Evolutionary conservation across 2,113 vertebrate species (phyloP).

Genomic region (human): GRCh38 chr2:95049501-95050000

Average conservation of each 20-base stretch:
- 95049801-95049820: not conserved
- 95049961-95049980: fast-evolving
- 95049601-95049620: conserved; percentile 86
- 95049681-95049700: conserved; percentile 70
- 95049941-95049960: fast-evolving
- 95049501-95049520: not conserved
- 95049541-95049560: not conserved
- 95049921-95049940: not conserved
- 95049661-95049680: fast-evolving
- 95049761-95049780: not conserved
- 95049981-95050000: fast-evolving
- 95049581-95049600: conserved; percentile 85
- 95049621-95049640: conserved; percentile 84
- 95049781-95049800: too few species aligned
- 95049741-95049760: fast-evolving
- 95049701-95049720: conserved; percentile 73
- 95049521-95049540: not conserved
- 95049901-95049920: fast-evolving
- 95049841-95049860: not conserved
- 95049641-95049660: conserved; percentile 76
- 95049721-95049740: fast-evolving
- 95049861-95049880: fast-evolving
- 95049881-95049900: not conserved
- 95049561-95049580: conserved; percentile 65
- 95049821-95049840: not conserved